Conservation (phyloP, 2,888 invertebrate species). For the Dione juno region DNA sequence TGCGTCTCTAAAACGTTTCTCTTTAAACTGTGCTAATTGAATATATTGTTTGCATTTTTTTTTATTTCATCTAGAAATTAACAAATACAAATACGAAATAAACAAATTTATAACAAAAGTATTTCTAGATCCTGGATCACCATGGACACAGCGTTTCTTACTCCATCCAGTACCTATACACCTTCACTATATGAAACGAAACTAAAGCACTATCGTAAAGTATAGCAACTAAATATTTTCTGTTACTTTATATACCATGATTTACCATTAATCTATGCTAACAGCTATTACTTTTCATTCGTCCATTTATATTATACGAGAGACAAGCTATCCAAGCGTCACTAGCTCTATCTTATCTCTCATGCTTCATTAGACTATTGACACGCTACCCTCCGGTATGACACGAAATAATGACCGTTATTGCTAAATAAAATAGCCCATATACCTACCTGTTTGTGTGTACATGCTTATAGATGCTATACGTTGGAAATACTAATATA, state of each 20-base stretch:
- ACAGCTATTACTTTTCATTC: slow-evolving; percentile 14
- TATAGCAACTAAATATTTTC: neutral
- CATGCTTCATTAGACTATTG: slow-evolving; percentile 34
- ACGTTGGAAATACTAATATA: too few species aligned
- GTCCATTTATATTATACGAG: slow-evolving; percentile 4
- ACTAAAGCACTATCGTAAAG: neutral
- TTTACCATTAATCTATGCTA: slow-evolving; percentile 4
- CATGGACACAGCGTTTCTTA: too few species aligned
- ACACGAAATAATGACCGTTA: slow-evolving; percentile 6
- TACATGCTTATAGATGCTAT: too few species aligned
- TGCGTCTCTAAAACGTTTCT: neutral
- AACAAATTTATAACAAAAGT: too few species aligned
- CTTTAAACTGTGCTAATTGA: neutral
- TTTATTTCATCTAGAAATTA: too few species aligned
- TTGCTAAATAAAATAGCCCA: neutral
- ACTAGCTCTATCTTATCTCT: slow-evolving; percentile 35
- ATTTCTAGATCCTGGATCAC: too few species aligned
- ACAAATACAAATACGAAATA: too few species aligned
- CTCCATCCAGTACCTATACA: too few species aligned
- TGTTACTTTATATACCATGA: neutral
- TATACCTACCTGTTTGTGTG: too few species aligned
- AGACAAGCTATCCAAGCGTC: slow-evolving; percentile 34
- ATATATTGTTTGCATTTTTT: too few species aligned
- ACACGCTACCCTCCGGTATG: slow-evolving; percentile 14
- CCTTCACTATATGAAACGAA: too few species aligned